Evolutionary conservation across 2,888 invertebrate species (phyloP), one percentile per base, ranked within the genome.

Genomic region (Cheilosia vernalis): DNA sequence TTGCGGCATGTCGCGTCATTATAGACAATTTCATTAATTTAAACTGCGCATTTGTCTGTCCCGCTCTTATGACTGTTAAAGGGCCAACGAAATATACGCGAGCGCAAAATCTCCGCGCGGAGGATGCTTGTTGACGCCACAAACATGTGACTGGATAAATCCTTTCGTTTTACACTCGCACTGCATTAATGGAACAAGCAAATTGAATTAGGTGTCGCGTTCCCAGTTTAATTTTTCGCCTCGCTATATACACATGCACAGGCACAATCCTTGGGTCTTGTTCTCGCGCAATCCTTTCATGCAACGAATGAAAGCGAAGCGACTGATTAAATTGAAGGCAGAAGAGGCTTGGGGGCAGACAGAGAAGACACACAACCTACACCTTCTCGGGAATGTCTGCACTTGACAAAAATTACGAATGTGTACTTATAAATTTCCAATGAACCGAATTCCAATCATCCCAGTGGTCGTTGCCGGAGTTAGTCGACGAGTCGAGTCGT

Each of bases 201-300:
- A 81, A 85, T 85, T 81, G 85, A 85, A 85, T 85, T 85, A 85
- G 81, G 81, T 85, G 85, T 81, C 80, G 81, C 81, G 72, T 77
- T 67, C 60, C 47, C 81, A 77, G 76, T 80, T 80, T 85, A 76
- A 76, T 85, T 80, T 80, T 70, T 24, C 58, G 51, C 27, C 24
- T 24, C 27, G 27, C 27, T 27, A 27, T 27, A 27, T 2, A n/a
- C 15, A 17, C 0, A 30, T 2, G 2, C 2, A n/a, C 15, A 15
- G 3, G 13, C 13, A 7, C 30, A 47, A 24, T 24, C 2, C 40
- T 19, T 17, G 5, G 47, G 17, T 42, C 47, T 47, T 53, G 24
- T 67, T 58, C 58, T 19, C 19, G 47, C 19, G 15, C 19, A n/a
- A 42, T 53, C 63, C 44, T 15, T 19, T 27, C 55, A 33, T 19